A percentile compares a stretch with the other conserved stretches of the same genome.
phyloP scores from a whole-genome alignment of 2,888 invertebrate genomes.

The Morpho helenor region DNA sequence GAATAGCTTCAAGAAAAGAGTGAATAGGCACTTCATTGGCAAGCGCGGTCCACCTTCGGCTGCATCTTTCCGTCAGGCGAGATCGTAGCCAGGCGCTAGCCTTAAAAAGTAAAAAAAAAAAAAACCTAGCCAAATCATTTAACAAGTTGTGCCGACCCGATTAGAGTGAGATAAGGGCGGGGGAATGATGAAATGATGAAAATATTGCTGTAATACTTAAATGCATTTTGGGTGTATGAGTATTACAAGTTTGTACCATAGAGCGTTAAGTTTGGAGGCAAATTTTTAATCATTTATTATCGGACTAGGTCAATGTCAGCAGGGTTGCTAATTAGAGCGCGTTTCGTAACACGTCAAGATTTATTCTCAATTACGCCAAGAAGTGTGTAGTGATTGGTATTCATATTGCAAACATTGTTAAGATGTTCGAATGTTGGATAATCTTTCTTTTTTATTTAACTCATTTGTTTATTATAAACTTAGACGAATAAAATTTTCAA shows the following conservation, averaged over 20 bases:
- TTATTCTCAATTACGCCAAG: slow-evolving; percentile 28
- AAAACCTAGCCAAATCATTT: too few relatives aligned
- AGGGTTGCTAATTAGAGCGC: slow-evolving; percentile 44
- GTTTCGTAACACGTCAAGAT: slow-evolving; percentile 30
- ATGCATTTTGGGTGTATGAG: too few relatives aligned
- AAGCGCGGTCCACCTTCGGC: too few relatives aligned
- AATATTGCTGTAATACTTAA: too few relatives aligned
- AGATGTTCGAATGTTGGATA: not conserved
- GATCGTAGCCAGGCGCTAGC: too few relatives aligned
- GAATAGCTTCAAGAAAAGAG: too few relatives aligned
- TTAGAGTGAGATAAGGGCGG: not conserved
- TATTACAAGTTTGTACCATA: slow-evolving; percentile 9
- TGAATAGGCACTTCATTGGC: too few relatives aligned
- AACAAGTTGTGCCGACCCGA: too few relatives aligned
- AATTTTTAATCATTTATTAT: slow-evolving; percentile 41
- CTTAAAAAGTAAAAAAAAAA: too few relatives aligned
- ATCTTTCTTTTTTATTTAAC: not conserved
- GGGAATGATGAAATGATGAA: not conserved
- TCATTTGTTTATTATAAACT: not conserved
- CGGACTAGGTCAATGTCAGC: slow-evolving; percentile 58
- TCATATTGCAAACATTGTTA: not conserved
- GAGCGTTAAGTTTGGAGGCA: slow-evolving; percentile 9
- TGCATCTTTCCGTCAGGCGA: too few relatives aligned
- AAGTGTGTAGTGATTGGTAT: slow-evolving; percentile 13
- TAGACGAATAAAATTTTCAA: too few relatives aligned